Percentiles rank a stretch among this genome's conserved stretches.
These are phyloP conservation scores for Phylloscopus trochilus DNA, from an alignment of 2,113 vertebrate genomes.

Conservation along the genomic window DNA sequence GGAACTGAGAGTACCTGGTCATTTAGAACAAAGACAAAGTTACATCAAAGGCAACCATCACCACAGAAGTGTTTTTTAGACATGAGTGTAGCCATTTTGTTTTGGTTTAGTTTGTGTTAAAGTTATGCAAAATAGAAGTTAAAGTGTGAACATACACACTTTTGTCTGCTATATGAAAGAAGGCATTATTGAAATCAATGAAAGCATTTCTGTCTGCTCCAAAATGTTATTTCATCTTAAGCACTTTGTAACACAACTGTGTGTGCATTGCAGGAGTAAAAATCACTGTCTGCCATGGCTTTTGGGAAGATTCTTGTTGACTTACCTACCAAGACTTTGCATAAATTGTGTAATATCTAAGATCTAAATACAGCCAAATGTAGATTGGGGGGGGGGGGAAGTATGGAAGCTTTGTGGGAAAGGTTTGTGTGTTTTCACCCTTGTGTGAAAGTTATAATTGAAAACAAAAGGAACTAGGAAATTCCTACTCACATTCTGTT, in stretches of 20 bases:
- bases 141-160: neutral
- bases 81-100: rapidly evolving
- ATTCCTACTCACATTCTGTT: neutral
- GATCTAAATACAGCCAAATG: neutral
- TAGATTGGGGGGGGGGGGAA: neutral
- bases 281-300: neutral
- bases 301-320: neutral
- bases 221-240: neutral
- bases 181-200: neutral
- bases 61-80: neutral
- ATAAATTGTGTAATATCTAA: neutral
- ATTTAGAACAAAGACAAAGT: neutral
- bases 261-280: neutral
- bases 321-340: neutral
- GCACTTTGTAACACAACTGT: neutral
- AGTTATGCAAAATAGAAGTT: neutral
- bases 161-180: neutral
- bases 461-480: neutral
- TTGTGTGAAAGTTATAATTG: neutral
- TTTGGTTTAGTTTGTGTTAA: neutral
- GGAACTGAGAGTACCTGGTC: neutral
- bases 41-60: neutral
- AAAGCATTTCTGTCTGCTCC: neutral
- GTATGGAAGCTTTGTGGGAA: neutral
- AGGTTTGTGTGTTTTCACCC: neutral